Evolutionary conservation across 2,888 invertebrate genomes (phyloP), one percentile per base, ranked within the genome.

Genomic region (Arge pagana): DNA sequence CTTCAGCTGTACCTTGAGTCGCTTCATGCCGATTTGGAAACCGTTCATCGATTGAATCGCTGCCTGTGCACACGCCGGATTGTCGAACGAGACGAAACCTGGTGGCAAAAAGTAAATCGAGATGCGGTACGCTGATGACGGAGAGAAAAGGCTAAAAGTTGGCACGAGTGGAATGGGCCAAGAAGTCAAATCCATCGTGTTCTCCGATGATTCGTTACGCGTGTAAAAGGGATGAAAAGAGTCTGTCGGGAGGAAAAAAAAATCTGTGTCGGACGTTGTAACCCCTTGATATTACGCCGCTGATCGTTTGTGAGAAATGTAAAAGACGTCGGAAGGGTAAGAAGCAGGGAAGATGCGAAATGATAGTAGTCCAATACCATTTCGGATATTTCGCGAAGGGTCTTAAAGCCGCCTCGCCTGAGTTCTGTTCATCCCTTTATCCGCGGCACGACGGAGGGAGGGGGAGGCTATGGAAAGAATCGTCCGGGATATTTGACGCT

Each of bases 11-110:
- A 98, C 98, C 85, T 99, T 98, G 78, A 98, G 90, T 77, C 98
- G 88, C 84, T 99, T 99, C 97, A 98, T 98, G 76, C 98, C 98
- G 80, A 98, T 98, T 83, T 98, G 98, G 83, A 98, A 99, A 77
- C 98, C 98, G 82, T 99, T 99, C 98, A 99, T 99, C 71, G 98
- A 92, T 80, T 97, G 96, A 79, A 99, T 99, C 68, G 98, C 98
- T 66, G 95, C 90, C 80, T 97, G 96, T 77, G 98, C 97, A 78
- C 96, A 96, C 70, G 92, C 85, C 68, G 96, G 96, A 85, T 97
- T 97, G 85, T 99, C 98, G 83, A 97, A 99, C 73, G 97, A 97
- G 73, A 99, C 98, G 81, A 99, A 99, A 77, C 98, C 98, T 98
- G 79, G 23, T 36, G 26, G 13, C 11, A 50, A 45, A 24, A 26